Evolutionary conservation across 2,113 vertebrate genomes (phyloP).

Genomic region (Pimephales promelas): DNA sequence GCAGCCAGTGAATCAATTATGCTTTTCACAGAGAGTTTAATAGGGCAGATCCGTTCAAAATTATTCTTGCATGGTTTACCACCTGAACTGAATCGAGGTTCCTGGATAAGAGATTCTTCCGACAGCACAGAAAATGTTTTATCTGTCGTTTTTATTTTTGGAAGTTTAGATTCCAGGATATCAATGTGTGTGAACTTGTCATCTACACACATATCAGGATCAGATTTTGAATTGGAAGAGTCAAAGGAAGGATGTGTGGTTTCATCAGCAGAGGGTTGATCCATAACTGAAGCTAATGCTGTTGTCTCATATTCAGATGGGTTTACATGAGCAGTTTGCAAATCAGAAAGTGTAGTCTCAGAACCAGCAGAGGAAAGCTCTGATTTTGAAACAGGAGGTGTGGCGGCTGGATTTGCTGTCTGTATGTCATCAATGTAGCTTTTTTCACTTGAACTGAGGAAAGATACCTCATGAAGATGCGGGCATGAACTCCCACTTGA

Average conservation of each 20-base stretch:
- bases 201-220: neutral
- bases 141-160: neutral
- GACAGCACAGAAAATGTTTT: neutral
- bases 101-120: conserved; percentile 13
- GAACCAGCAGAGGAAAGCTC: neutral
- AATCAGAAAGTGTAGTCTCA: conserved; percentile 1
- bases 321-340: conserved; percentile 6
- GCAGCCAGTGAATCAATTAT: neutral
- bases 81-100: neutral
- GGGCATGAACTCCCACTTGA: conserved; percentile 21
- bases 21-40: neutral
- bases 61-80: neutral
- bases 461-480: conserved; percentile 20
- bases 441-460: neutral
- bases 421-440: conserved; percentile 4
- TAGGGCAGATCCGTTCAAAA: neutral
- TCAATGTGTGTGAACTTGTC: neutral
- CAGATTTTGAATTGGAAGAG: conserved; percentile 10
- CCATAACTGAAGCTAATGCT: neutral
- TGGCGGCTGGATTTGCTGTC: neutral
- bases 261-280: conserved; percentile 18
- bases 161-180: neutral
- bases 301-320: neutral
- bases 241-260: neutral
- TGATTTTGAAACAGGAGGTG: conserved; percentile 1